phyloP scores from a whole-genome alignment of 2,113 vertebrate genomes.

The Etheostoma spectabile region DNA sequence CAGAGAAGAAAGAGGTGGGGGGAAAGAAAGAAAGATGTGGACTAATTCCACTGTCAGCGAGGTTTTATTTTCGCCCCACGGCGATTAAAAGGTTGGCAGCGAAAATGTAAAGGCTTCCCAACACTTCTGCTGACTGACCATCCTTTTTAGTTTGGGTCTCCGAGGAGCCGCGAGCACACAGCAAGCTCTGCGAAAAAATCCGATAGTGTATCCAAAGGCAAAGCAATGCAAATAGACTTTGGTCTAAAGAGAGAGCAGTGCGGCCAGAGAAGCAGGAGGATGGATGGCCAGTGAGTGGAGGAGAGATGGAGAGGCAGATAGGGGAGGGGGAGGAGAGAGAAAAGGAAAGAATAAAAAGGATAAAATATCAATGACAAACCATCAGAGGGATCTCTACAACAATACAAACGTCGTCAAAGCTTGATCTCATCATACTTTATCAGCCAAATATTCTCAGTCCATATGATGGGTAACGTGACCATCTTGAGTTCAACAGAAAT shows the following conservation, averaged over 20 bases:
- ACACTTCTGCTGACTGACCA: slow-evolving; percentile 79
- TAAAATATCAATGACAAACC: slow-evolving; percentile 47
- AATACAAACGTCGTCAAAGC: background rate
- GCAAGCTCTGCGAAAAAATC: slow-evolving; percentile 51
- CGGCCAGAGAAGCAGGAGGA: slow-evolving; percentile 37
- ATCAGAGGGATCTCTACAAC: slow-evolving; percentile 80
- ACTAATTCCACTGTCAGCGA: slow-evolving; percentile 56
- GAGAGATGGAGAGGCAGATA: slow-evolving; percentile 24
- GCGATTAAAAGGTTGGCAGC: slow-evolving; percentile 57
- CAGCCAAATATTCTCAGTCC: background rate
- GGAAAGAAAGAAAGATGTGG: slow-evolving; percentile 17
- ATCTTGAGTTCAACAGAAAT: background rate
- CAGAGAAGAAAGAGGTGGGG: background rate
- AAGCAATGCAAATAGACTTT: slow-evolving; percentile 38
- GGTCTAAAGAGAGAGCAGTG: slow-evolving; percentile 32
- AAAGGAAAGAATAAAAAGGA: background rate
- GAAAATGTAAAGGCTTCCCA: slow-evolving; percentile 63
- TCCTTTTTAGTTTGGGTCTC: slow-evolving; percentile 67
- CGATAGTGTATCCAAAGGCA: slow-evolving; percentile 47
- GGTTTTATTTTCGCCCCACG: slow-evolving; percentile 46
- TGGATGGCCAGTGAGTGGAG: slow-evolving; percentile 30
- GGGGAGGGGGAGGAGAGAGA: slow-evolving; percentile 18
- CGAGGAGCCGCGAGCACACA: slow-evolving; percentile 37
- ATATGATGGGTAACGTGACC: background rate
- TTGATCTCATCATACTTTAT: no score